A percentile compares a stretch with the other conserved stretches of the same genome.
Evolutionary conservation across 2,888 invertebrate species (phyloP).

Genomic region (Microctonus brassicae): DNA sequence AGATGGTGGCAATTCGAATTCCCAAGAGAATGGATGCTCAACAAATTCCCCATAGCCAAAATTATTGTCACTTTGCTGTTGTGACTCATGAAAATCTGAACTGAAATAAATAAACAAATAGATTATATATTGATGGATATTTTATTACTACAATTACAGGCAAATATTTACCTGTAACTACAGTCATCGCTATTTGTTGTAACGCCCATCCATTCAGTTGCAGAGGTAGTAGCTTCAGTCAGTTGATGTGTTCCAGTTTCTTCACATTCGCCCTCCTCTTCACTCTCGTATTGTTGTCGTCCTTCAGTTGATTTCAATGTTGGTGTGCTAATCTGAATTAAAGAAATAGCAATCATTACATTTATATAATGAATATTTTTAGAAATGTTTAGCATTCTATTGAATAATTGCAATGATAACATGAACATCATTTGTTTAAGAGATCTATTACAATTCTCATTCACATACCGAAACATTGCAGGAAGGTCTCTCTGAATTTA

Average conservation of each 20-base stretch:
- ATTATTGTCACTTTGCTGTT: conserved; percentile 66
- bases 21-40: conserved; percentile 74
- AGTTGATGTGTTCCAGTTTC: conserved; percentile 74
- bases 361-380: not conserved
- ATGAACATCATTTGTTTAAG: not conserved
- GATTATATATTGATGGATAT: not conserved
- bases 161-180: conserved; percentile 75
- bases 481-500: conserved; percentile 50
- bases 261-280: conserved; percentile 75
- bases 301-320: conserved; percentile 32
- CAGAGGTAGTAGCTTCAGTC: conserved; percentile 75
- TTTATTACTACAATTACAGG: not conserved
- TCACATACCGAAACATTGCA: conserved; percentile 53
- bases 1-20: conserved; percentile 80
- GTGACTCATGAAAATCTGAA: conserved; percentile 78
- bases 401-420: not conserved
- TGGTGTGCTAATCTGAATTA: conserved; percentile 49
- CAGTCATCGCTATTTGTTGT: conserved; percentile 91
- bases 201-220: conserved; percentile 89
- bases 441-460: conserved; percentile 18
- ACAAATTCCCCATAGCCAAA: conserved; percentile 64
- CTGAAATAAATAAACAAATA: conserved; percentile 57
- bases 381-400: not conserved
- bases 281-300: conserved; percentile 71
- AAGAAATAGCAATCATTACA: not conserved